Percentiles rank a stretch among this genome's conserved stretches.
phyloP scores from a whole-genome alignment of 2,113 vertebrate genomes.

The Trichomycterus rosablanca region DNA sequence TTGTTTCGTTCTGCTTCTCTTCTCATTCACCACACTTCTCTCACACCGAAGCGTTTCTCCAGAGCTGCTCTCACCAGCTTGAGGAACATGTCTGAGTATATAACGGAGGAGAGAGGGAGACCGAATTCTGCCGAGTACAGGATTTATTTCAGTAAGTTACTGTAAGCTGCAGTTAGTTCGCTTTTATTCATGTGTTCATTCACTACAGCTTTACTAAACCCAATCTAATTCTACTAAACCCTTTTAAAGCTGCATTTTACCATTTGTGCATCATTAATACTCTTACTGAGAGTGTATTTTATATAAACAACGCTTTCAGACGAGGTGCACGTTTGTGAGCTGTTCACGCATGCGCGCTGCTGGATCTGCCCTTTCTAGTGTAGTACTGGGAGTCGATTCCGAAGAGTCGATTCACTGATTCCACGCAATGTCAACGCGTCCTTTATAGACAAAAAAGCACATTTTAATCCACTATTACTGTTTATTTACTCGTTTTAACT shows the following conservation, averaged over 20 bases:
- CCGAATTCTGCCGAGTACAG: slow-evolving; percentile 72
- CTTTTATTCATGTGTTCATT: not conserved
- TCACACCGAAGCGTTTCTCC: slow-evolving; percentile 37
- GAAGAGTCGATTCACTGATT: no score
- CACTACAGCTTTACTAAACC: no score
- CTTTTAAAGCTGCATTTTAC: no score
- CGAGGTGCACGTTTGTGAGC: no score
- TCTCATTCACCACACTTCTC: slow-evolving; percentile 29
- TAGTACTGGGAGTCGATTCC: not conserved
- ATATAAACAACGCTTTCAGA: no score
- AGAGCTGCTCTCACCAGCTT: slow-evolving; percentile 22
- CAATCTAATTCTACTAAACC: no score
- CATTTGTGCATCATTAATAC: no score
- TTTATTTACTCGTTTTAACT: no score
- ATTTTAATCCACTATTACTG: no score
- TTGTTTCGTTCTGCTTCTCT: slow-evolving; percentile 26
- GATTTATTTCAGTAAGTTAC: slow-evolving; percentile 91
- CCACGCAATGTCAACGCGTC: no score
- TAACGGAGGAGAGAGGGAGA: slow-evolving; percentile 77
- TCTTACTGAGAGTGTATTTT: no score
- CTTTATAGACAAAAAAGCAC: no score
- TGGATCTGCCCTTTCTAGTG: not conserved
- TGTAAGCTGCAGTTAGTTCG: not conserved
- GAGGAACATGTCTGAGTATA: slow-evolving; percentile 69
- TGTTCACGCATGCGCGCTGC: not conserved